phyloP scores from a whole-genome alignment of 2,113 vertebrate genomes.

The Piprites chloris region DNA sequence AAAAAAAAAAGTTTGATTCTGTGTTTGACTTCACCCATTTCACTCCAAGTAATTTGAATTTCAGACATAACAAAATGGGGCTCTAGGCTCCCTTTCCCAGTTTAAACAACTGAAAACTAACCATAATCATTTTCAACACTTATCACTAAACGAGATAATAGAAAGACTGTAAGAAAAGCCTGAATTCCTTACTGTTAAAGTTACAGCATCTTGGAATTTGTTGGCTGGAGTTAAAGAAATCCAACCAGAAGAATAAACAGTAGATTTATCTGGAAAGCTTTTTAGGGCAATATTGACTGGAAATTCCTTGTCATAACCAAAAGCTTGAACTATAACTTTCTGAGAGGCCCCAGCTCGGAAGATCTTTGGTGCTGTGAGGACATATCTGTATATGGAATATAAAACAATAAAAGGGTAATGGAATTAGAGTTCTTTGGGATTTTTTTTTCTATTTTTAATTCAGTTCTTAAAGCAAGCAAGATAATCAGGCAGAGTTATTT shows the following conservation, averaged over 20 bases:
- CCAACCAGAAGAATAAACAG: slow-evolving; percentile 24
- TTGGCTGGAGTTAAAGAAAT: slow-evolving; percentile 75
- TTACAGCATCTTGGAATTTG: slow-evolving; percentile 73
- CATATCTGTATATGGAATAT: slow-evolving; percentile 72
- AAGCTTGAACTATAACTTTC: slow-evolving; percentile 84
- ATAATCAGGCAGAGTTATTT: neutral
- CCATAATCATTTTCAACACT: neutral
- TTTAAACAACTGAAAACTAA: neutral
- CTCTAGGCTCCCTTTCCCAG: neutral
- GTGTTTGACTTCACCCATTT: neutral
- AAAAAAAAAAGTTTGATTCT: neutral
- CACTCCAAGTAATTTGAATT: neutral
- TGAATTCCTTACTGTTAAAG: slow-evolving; percentile 76
- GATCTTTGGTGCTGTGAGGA: slow-evolving; percentile 84
- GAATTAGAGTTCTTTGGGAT: neutral
- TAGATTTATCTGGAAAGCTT: slow-evolving; percentile 77
- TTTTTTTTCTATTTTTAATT: neutral
- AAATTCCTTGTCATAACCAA: slow-evolving; percentile 75
- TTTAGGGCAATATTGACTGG: slow-evolving; percentile 73
- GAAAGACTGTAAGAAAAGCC: neutral
- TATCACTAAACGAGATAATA: neutral
- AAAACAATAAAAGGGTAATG: neutral
- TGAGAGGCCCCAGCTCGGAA: slow-evolving; percentile 78
- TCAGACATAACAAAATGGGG: neutral
- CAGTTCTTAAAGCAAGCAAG: neutral